Base-by-base conservation (phyloP, 1,140 invertebrate genomes). In the Pseudachorutes palmiensis region DNA sequence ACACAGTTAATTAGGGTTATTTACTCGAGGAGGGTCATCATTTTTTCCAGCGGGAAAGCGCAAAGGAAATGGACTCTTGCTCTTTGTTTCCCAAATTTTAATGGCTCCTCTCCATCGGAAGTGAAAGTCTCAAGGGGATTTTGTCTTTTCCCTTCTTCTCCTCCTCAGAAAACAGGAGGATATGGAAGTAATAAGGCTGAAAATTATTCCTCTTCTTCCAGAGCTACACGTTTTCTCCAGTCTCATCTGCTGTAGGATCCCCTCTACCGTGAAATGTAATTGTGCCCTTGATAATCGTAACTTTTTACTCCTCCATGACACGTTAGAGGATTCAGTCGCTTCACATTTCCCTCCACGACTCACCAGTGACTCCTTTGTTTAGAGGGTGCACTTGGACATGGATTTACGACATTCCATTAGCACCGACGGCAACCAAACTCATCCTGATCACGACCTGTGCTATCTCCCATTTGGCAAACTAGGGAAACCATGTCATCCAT, bases 261-360 rank as follows among this genome's bases (percentile, higher is more conserved):
- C 51, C 24, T 64, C 41, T 48, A 65, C 63, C 70, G 66, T 71
- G 66, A 71, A 71, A 71, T 68, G 66, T 71, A 71, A 71, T 62
- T 71, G 63, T 65, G 45, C 70, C 70, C 70, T 71, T 68, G 70
- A 62, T 68, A 71, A 71, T 67, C 69, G 64, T 71, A 71, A 68
- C 63, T 71, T 71, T 68, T 22, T 66, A 9, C 24, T 5, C 14
- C 24, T 14, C 24, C 24, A 41, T 41, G 36, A 41, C 5, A 9
- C 36, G 36, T 41, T 41, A 19, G 36, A n/a, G n/a, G n/a, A n/a
- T n/a, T n/a, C n/a, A n/a, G n/a, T n/a, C n/a, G n/a, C n/a, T n/a
- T n/a, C n/a, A n/a, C n/a, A n/a, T n/a, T n/a, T n/a, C n/a, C n/a
- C n/a, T n/a, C n/a, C n/a, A n/a, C n/a, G n/a, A n/a, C n/a, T n/a